Percentiles rank a stretch among this genome's conserved stretches.
Conservation (phyloP, 2,888 invertebrate genomes). For the Steinernema carpocapsae region DNA sequence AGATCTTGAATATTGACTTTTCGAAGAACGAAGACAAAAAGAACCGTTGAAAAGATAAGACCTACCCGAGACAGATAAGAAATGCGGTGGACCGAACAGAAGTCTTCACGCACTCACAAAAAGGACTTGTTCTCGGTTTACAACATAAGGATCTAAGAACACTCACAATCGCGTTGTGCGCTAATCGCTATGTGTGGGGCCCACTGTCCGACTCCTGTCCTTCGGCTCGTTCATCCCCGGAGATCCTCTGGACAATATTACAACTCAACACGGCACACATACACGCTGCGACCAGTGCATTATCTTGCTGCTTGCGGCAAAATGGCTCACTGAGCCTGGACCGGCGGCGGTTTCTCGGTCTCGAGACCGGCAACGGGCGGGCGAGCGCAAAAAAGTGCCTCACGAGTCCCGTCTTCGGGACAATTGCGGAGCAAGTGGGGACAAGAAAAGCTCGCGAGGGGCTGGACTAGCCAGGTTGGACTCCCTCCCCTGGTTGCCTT, state of each 20-base stretch:
- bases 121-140: too few relatives aligned
- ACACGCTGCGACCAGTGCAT: constrained; percentile 29
- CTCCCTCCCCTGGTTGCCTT: constrained; percentile 22
- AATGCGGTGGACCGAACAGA: too few relatives aligned
- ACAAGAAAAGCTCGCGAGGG: not conserved
- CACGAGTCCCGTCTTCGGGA: not conserved
- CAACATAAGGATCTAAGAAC: too few relatives aligned
- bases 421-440: not conserved
- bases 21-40: not conserved
- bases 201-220: constrained; percentile 19
- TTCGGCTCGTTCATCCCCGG: constrained; percentile 9
- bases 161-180: too few relatives aligned
- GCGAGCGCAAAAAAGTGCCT: not conserved
- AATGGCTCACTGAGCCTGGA: constrained; percentile 9
- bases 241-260: constrained; percentile 29
- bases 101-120: too few relatives aligned
- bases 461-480: too few relatives aligned
- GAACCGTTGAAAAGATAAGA: not conserved
- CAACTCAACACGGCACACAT: constrained; percentile 29
- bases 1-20: too few relatives aligned
- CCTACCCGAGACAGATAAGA: too few relatives aligned
- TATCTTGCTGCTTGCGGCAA: constrained; percentile 32
- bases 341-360: not conserved
- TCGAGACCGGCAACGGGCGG: not conserved
- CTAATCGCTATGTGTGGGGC: constrained; percentile 25